These are phyloP conservation scores for Eupithecia inturbata DNA, from an alignment of 2,888 invertebrate species.

Conservation along the genomic window DNA sequence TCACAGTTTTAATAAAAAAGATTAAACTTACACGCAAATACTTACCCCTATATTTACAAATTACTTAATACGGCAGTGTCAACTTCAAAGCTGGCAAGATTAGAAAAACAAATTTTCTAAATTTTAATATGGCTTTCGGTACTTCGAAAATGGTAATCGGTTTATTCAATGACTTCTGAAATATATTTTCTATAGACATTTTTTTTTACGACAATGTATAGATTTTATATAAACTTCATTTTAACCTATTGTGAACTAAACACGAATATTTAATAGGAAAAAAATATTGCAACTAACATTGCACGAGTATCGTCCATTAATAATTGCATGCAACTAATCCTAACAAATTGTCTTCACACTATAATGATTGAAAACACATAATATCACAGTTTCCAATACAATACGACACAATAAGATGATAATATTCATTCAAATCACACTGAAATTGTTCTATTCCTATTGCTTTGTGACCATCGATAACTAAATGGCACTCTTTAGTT, in stretches of 20 bases:
- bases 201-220: slow-evolving; percentile 40
- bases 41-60: slow-evolving; percentile 76
- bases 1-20: slow-evolving; percentile 30
- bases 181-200: slow-evolving; percentile 30
- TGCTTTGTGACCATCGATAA: slow-evolving; percentile 80
- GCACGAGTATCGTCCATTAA: slow-evolving; percentile 56
- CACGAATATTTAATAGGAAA: slow-evolving; percentile 68
- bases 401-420: slow-evolving; percentile 59
- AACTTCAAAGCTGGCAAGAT: slow-evolving; percentile 83
- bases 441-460: slow-evolving; percentile 60
- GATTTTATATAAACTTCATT: slow-evolving; percentile 29
- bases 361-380: slow-evolving; percentile 78
- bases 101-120: slow-evolving; percentile 78
- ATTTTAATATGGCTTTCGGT: slow-evolving; percentile 82
- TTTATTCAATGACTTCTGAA: slow-evolving; percentile 35
- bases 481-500: slow-evolving; percentile 80
- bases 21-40: slow-evolving; percentile 41
- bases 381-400: slow-evolving; percentile 84
- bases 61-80: slow-evolving; percentile 74
- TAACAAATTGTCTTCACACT: slow-evolving; percentile 62
- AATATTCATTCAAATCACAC: slow-evolving; percentile 56
- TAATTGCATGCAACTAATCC: slow-evolving; percentile 56
- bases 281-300: slow-evolving; percentile 62
- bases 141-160: slow-evolving; percentile 69
- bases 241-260: slow-evolving; percentile 50